Evolutionary conservation across 2,888 invertebrate species (phyloP).

Genomic region (Clistopyga incitator): DNA sequence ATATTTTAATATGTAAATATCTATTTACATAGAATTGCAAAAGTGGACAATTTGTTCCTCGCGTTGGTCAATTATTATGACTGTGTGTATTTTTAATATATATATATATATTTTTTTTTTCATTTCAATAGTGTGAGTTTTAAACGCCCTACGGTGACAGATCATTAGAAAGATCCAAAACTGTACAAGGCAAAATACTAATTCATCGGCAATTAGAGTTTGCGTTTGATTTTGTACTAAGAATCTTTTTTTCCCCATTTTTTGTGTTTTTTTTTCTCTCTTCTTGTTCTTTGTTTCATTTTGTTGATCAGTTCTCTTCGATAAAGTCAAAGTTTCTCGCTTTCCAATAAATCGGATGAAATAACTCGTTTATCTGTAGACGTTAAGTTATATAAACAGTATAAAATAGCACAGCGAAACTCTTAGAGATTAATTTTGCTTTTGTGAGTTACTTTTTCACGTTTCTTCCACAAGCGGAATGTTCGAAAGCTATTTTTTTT

Average conservation of each 20-base stretch:
- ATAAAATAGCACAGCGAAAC: slow-evolving; percentile 66
- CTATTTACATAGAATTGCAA: slow-evolving; percentile 53
- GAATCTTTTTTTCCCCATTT: slow-evolving; percentile 43
- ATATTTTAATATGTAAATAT: slow-evolving; percentile 46
- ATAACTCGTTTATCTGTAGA: slow-evolving; percentile 41
- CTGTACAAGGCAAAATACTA: slow-evolving; percentile 67
- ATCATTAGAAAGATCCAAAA: slow-evolving; percentile 55
- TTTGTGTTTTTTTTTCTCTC: neutral
- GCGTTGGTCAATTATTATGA: slow-evolving; percentile 25
- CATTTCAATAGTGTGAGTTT: neutral
- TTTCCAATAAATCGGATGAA: slow-evolving; percentile 26
- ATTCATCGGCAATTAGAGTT: slow-evolving; percentile 62
- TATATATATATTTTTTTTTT: neutral
- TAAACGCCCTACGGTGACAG: slow-evolving; percentile 30
- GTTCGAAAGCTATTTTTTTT: slow-evolving; percentile 50
- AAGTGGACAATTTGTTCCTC: slow-evolving; percentile 11
- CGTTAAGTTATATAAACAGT: slow-evolving; percentile 60
- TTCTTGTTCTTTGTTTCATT: too few species aligned
- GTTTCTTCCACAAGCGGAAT: slow-evolving; percentile 52
- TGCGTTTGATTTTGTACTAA: slow-evolving; percentile 67
- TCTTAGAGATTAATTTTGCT: slow-evolving; percentile 59
- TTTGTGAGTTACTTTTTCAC: slow-evolving; percentile 36
- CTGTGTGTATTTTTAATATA: slow-evolving; percentile 15
- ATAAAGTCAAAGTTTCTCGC: slow-evolving; percentile 30
- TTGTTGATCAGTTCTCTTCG: slow-evolving; percentile 10